These are phyloP conservation scores for Erebia palarica DNA, from an alignment of 2,888 invertebrate species.

Conservation along the genomic window DNA sequence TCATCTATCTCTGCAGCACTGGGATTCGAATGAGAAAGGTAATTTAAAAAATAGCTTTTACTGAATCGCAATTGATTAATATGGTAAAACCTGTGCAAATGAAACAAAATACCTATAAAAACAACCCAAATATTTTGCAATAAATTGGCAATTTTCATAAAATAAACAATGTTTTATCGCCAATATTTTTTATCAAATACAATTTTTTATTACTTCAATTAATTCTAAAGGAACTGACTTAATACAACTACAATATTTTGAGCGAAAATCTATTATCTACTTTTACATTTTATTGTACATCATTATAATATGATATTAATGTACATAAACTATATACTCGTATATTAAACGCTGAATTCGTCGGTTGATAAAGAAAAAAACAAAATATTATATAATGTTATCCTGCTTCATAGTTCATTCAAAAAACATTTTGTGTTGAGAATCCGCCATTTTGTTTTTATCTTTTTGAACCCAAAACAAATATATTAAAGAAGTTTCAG, in stretches of 20 bases:
- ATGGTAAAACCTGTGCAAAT: no score
- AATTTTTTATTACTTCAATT: slow-evolving; percentile 42
- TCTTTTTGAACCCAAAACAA: no score
- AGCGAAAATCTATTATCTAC: slow-evolving; percentile 49
- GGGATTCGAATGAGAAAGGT: neutral
- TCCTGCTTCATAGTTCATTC: no score
- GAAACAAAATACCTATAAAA: no score
- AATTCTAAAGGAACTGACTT: slow-evolving; percentile 74
- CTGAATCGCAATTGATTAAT: no score
- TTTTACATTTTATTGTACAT: neutral
- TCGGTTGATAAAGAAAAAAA: neutral
- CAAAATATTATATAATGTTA: no score
- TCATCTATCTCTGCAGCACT: neutral
- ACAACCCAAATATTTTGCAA: neutral
- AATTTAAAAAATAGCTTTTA: no score
- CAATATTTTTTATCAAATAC: neutral
- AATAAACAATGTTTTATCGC: neutral
- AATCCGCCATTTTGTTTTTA: no score
- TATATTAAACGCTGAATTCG: neutral
- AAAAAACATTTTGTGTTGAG: no score
- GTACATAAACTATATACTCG: neutral
- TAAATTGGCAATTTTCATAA: slow-evolving; percentile 1
- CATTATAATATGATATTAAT: neutral
- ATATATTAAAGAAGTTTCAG: no score
- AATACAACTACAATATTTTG: slow-evolving; percentile 64